Evolutionary conservation across 2,888 invertebrate genomes (phyloP).

Genomic region (Tiliacea aurago): DNA sequence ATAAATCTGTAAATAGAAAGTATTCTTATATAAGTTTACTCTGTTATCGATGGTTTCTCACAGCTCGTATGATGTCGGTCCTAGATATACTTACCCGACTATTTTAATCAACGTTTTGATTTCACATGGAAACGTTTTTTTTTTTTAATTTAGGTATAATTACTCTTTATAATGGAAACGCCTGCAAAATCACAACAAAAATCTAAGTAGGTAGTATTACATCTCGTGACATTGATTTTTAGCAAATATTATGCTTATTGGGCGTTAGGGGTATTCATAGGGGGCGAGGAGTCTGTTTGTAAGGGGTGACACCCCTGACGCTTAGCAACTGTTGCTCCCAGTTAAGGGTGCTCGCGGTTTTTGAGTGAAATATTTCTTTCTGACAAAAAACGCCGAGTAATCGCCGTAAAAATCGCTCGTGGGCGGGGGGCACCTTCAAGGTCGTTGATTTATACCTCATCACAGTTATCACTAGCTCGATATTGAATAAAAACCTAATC

Average conservation of each 20-base stretch:
- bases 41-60: not conserved
- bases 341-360: too few species aligned
- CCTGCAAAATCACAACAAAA: not conserved
- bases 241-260: slow-evolving; percentile 28
- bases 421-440: too few species aligned
- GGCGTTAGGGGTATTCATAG: slow-evolving; percentile 6
- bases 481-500: not conserved
- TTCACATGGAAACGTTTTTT: too few species aligned
- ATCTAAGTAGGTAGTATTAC: not conserved
- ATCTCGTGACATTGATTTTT: slow-evolving; percentile 19
- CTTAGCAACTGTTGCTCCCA: slow-evolving; percentile 55
- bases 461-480: not conserved
- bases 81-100: not conserved
- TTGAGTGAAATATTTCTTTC: too few species aligned
- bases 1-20: too few species aligned
- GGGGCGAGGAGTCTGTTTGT: slow-evolving; percentile 1
- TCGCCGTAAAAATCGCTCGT: too few species aligned
- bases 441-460: slow-evolving; percentile 45
- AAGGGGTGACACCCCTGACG: slow-evolving; percentile 56
- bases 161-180: not conserved
- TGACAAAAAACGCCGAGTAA: too few species aligned
- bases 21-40: too few species aligned
- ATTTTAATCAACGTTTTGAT: not conserved
- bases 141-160: not conserved
- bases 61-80: not conserved